phyloP scores from a whole-genome alignment of 1,140 invertebrate species.

The Drosophila sp. region DNA sequence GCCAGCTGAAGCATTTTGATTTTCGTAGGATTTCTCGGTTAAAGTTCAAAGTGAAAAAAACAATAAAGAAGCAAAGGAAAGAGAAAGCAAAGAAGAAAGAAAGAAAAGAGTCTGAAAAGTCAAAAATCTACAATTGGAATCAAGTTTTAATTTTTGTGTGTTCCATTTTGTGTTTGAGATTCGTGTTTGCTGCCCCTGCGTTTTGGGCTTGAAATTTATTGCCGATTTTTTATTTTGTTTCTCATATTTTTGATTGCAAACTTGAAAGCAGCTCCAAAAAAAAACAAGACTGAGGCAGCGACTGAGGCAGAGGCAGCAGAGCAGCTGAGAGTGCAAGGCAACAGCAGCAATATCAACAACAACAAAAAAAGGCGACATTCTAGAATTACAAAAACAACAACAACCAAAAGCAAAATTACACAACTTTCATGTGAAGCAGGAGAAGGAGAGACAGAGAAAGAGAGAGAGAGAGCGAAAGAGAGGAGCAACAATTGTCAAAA shows the following conservation, averaged over 20 bases:
- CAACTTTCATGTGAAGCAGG: slow-evolving; percentile 61
- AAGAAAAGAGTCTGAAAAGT: slow-evolving; percentile 17
- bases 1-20: slow-evolving; percentile 24
- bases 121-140: slow-evolving; percentile 39
- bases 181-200: slow-evolving; percentile 63
- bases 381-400: slow-evolving; percentile 37
- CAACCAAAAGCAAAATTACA: slow-evolving; percentile 45
- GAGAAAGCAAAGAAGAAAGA: slow-evolving; percentile 46
- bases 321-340: slow-evolving; percentile 26
- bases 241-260: slow-evolving; percentile 53
- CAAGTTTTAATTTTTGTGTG: slow-evolving; percentile 61
- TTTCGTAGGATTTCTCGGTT: slow-evolving; percentile 57
- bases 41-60: slow-evolving; percentile 64
- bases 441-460: slow-evolving; percentile 15
- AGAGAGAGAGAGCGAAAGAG: neutral
- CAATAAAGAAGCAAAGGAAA: slow-evolving; percentile 38
- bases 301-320: slow-evolving; percentile 21
- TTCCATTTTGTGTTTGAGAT: slow-evolving; percentile 55
- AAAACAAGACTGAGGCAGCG: slow-evolving; percentile 44
- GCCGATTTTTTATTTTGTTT: slow-evolving; percentile 71
- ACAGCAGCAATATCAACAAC: slow-evolving; percentile 1
- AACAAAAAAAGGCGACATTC: slow-evolving; percentile 37
- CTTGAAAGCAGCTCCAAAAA: slow-evolving; percentile 69
- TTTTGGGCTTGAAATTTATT: slow-evolving; percentile 58
- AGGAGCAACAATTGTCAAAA: slow-evolving; percentile 35